Conservation (phyloP, 2,113 vertebrate species). For the Oplegnathus fasciatus region DNA sequence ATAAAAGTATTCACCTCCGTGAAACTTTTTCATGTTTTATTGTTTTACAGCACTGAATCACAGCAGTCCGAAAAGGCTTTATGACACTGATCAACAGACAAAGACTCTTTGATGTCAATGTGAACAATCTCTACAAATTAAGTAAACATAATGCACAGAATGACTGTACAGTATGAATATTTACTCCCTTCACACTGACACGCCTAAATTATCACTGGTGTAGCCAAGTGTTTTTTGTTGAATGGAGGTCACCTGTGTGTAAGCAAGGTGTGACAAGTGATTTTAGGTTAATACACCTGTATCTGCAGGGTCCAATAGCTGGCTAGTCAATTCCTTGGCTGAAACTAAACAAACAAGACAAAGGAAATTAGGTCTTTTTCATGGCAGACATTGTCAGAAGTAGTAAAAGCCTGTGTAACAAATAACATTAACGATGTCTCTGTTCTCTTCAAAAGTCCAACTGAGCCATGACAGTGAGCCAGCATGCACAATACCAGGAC, state of each 20-base stretch:
- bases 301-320: neutral
- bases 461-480: neutral
- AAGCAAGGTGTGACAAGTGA: constrained; percentile 10
- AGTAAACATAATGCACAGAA: neutral
- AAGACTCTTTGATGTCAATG: neutral
- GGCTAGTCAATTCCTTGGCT: neutral
- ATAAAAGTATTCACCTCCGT: neutral
- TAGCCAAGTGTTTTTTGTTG: neutral
- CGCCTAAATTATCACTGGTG: neutral
- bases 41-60: constrained; percentile 21
- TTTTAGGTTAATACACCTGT: constrained; percentile 2
- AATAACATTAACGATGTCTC: neutral
- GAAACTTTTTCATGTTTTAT: neutral
- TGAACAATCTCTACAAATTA: neutral
- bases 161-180: neutral
- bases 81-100: neutral
- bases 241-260: neutral
- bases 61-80: neutral
- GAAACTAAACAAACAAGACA: neutral
- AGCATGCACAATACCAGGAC: neutral
- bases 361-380: neutral
- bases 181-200: neutral
- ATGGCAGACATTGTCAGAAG: neutral
- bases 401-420: neutral
- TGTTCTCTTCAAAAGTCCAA: no score